Conservation (phyloP, 2,113 vertebrate genomes). For the Aegithalos caudatus region DNA sequence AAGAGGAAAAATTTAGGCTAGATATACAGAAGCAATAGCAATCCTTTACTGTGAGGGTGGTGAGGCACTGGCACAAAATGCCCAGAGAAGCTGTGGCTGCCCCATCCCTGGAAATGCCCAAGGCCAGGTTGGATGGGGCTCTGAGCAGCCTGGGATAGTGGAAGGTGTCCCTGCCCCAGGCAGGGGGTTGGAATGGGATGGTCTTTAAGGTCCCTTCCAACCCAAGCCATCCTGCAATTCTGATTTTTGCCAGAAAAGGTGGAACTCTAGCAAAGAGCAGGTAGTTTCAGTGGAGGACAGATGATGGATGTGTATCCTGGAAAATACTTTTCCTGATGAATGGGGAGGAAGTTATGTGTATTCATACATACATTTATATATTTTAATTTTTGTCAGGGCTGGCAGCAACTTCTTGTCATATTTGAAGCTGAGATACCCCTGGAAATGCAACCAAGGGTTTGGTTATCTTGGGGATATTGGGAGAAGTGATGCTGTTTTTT, state of each 20-base stretch:
- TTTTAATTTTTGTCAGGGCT: neutral
- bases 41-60: neutral
- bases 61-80: neutral
- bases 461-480: neutral
- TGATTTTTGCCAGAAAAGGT: neutral
- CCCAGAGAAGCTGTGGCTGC: neutral
- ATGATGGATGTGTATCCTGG: neutral
- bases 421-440: neutral
- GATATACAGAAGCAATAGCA: neutral
- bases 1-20: neutral
- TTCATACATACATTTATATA: neutral
- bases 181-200: neutral
- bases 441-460: neutral
- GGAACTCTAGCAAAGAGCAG: neutral
- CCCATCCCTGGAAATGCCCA: neutral
- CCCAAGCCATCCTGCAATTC: neutral
- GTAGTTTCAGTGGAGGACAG: neutral
- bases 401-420: neutral
- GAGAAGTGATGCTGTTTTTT: neutral
- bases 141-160: fast-evolving
- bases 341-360: neutral
- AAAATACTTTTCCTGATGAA: neutral
- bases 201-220: neutral
- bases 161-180: neutral
- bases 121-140: neutral